These are phyloP conservation scores for Rhinoraja longicauda DNA, from an alignment of 2,797 vertebrate species.

Conservation along the genomic window DNA sequence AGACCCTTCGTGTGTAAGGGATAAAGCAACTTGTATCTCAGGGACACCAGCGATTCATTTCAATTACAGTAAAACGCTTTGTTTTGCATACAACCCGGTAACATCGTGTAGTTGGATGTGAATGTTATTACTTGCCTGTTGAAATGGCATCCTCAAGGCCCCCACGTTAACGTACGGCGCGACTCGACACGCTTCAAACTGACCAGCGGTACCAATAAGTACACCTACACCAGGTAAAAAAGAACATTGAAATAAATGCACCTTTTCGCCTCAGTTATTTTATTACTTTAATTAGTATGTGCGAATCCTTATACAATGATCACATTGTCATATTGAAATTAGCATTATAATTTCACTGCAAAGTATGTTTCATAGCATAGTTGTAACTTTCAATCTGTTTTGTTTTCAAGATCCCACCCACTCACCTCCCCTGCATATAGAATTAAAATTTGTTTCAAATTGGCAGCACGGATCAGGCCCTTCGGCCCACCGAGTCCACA, in stretches of 20 bases:
- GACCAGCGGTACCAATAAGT: constrained; percentile 90
- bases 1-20: not conserved
- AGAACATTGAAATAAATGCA: constrained; percentile 39
- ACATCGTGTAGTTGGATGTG: no score
- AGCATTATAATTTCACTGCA: not conserved
- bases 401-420: not conserved
- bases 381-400: not conserved
- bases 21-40: not conserved
- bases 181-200: constrained; percentile 95
- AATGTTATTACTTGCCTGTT: constrained; percentile 77
- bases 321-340: not conserved
- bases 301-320: not conserved
- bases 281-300: not conserved
- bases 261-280: not conserved
- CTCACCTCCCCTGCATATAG: no score
- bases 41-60: no score
- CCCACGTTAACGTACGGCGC: constrained; percentile 97
- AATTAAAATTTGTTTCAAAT: not conserved
- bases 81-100: no score
- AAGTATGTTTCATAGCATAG: not conserved
- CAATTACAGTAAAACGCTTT: no score
- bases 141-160: constrained; percentile 95
- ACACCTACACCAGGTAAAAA: constrained; percentile 67
- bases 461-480: no score
- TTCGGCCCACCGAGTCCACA: no score